Percentiles rank a stretch among this genome's conserved stretches.
These are phyloP conservation scores for Melinaea marsaeus DNA, from an alignment of 2,888 invertebrate species.

Conservation along the genomic window DNA sequence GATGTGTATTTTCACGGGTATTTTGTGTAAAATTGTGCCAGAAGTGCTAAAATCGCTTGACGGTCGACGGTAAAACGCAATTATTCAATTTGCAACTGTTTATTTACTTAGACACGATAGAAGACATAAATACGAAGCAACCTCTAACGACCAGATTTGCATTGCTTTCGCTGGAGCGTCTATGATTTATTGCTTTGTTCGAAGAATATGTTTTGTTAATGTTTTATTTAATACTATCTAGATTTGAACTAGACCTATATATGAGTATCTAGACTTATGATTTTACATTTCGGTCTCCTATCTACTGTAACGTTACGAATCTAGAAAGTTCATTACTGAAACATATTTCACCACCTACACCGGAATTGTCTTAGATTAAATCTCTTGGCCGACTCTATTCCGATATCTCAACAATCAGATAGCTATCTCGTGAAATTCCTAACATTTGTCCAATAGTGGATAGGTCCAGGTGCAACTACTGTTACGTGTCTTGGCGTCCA, in stretches of 20 bases:
- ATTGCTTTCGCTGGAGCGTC: conserved; percentile 11
- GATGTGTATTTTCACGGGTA: conserved; percentile 19
- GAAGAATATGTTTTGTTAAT: background rate
- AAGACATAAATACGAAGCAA: conserved; percentile 11
- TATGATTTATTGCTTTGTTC: conserved; percentile 9
- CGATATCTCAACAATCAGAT: conserved; percentile 4
- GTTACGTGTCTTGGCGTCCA: conserved; percentile 58
- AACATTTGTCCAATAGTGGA: conserved; percentile 34
- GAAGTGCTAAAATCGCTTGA: conserved; percentile 9
- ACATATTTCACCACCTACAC: background rate
- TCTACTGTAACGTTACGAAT: background rate
- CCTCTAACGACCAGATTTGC: conserved; percentile 16
- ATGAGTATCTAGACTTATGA: no score
- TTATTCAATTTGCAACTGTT: conserved; percentile 25
- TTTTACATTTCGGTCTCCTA: no score
- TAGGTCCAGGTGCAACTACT: conserved; percentile 45
- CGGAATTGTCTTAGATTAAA: background rate
- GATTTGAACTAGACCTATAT: background rate
- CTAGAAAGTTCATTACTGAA: background rate
- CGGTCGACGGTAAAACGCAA: conserved; percentile 14
- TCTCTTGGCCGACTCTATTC: background rate
- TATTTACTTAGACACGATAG: conserved; percentile 19
- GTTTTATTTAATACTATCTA: conserved; percentile 1
- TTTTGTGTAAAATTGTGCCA: conserved; percentile 23
- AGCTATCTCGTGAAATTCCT: conserved; percentile 14